A percentile compares a stretch with the other conserved stretches of the same genome.
phyloP scores from a whole-genome alignment of 2,888 invertebrate species.

The Dryocosmus kuriphilus region DNA sequence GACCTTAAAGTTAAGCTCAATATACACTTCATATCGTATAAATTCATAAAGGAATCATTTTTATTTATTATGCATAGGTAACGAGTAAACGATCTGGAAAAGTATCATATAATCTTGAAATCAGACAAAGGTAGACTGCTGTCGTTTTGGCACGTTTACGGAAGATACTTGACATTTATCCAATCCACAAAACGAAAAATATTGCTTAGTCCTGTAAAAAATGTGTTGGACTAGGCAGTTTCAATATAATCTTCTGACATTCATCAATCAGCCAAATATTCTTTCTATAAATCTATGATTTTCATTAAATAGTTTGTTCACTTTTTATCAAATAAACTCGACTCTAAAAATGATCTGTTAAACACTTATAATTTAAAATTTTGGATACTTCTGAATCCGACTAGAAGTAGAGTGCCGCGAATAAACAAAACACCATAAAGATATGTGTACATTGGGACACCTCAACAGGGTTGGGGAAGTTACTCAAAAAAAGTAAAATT shows the following conservation, averaged over 20 bases:
- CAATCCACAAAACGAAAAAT: neutral
- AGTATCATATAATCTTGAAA: neutral
- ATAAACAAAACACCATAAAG: conserved; percentile 33
- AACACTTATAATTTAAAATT: conserved; percentile 7
- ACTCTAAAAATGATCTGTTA: neutral
- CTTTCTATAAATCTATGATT: conserved; percentile 24
- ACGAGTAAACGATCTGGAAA: too few relatives aligned
- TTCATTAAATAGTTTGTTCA: conserved; percentile 22
- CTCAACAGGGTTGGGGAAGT: neutral
- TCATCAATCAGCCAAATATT: conserved; percentile 10
- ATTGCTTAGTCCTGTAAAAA: neutral
- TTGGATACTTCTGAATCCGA: conserved; percentile 14
- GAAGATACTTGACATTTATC: conserved; percentile 18
- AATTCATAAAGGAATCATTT: neutral
- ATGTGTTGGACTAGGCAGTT: neutral
- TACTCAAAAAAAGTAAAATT: neutral
- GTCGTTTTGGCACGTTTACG: conserved; percentile 26
- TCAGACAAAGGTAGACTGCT: conserved; percentile 17
- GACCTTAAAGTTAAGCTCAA: neutral
- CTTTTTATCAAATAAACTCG: neutral
- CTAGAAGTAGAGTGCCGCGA: conserved; percentile 40
- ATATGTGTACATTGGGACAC: conserved; percentile 36
- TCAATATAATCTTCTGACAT: neutral
- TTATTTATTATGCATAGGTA: neutral
- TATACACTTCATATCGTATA: neutral